A percentile compares a stretch with the other conserved stretches of the same genome.
Conservation (phyloP, 2,113 vertebrate genomes). For the Paralichthys olivaceus region DNA sequence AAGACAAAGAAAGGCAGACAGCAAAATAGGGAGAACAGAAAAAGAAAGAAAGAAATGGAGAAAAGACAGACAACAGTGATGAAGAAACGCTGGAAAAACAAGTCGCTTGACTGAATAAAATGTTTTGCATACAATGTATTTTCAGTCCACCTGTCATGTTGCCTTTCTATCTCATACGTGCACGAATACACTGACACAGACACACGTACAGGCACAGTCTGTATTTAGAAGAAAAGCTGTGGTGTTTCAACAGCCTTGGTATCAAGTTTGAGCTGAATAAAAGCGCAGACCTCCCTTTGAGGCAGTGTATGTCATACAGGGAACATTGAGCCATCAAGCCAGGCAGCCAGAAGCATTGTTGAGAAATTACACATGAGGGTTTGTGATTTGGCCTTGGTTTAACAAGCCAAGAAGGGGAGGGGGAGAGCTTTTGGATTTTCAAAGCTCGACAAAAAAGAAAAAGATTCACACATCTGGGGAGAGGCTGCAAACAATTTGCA, state of each 20-base stretch:
- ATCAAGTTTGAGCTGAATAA: constrained; percentile 77
- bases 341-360: constrained; percentile 74
- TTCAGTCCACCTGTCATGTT: constrained; percentile 1
- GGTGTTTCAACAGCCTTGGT: constrained; percentile 73
- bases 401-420: constrained; percentile 64
- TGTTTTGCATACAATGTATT: not conserved
- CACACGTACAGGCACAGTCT: constrained; percentile 5
- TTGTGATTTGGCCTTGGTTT: constrained; percentile 77
- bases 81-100: not conserved
- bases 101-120: not conserved
- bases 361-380: constrained; percentile 73
- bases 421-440: constrained; percentile 71
- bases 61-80: not conserved
- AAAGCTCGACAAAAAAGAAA: constrained; percentile 49
- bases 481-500: constrained; percentile 71
- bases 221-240: constrained; percentile 61
- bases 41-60: not conserved
- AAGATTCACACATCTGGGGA: constrained; percentile 46
- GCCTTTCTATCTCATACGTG: constrained; percentile 1
- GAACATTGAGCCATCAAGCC: constrained; percentile 82
- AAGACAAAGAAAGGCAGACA: not conserved
- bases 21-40: not conserved
- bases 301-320: constrained; percentile 69
- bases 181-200: not conserved
- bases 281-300: constrained; percentile 76